Percentiles rank a stretch among this genome's conserved stretches.
phyloP scores from a whole-genome alignment of 2,113 vertebrate species.

The Vulpes vulpes region DNA sequence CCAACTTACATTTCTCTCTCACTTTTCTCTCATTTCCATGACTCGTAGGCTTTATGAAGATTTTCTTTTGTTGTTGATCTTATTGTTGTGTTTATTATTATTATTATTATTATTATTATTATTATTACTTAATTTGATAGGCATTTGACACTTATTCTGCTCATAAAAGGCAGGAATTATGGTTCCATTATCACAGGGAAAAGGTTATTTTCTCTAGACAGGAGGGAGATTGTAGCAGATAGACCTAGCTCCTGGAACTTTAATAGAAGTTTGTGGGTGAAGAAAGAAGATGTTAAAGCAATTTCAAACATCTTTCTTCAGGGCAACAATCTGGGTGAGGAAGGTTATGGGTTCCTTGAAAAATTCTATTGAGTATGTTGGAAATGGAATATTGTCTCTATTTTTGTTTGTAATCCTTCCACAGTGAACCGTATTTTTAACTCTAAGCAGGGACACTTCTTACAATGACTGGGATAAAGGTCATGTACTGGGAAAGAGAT shows the following conservation, averaged over 20 bases:
- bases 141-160: background rate
- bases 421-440: background rate
- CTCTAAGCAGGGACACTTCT: background rate
- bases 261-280: background rate
- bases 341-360: background rate
- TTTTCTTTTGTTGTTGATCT: background rate
- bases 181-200: background rate
- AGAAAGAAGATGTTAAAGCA: background rate
- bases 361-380: background rate
- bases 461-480: background rate
- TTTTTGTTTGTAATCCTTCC: background rate
- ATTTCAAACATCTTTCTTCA: slow-evolving; percentile 20
- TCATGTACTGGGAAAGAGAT: background rate
- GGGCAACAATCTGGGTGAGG: background rate
- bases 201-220: background rate
- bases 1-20: background rate
- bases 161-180: background rate
- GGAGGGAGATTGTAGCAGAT: background rate
- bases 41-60: background rate
- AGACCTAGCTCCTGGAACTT: background rate
- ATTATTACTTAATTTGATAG: background rate
- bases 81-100: background rate
- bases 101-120: background rate
- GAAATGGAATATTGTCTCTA: background rate
- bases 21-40: background rate